Percentiles rank a stretch among this genome's conserved stretches.
These are phyloP conservation scores for Micrasema minimum DNA, from an alignment of 1,140 invertebrate genomes.

Conservation along the genomic window DNA sequence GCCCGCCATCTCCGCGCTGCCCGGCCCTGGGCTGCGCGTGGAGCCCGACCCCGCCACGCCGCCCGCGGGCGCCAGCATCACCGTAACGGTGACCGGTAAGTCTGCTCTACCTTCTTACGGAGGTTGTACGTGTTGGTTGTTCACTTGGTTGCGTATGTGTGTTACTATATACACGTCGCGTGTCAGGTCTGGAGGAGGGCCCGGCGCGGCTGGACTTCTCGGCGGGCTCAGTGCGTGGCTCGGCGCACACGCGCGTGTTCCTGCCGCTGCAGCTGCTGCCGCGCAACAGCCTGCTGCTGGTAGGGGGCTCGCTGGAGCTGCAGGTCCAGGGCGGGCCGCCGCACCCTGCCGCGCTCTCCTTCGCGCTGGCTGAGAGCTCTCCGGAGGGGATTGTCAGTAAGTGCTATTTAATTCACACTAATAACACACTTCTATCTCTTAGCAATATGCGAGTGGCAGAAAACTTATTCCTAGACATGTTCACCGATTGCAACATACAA, in stretches of 20 bases:
- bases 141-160: too few species aligned
- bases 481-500: too few species aligned
- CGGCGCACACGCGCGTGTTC: conserved; percentile 38
- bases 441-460: too few species aligned
- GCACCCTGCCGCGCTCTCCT: conserved; percentile 21
- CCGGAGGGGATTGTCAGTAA: conserved; percentile 20
- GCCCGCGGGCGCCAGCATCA: conserved; percentile 1
- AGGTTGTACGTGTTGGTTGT: not conserved
- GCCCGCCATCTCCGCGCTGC: conserved; percentile 14
- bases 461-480: too few species aligned
- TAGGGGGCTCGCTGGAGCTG: conserved; percentile 37
- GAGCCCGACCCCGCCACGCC: not conserved
- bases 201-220: conserved; percentile 40
- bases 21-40: conserved; percentile 35
- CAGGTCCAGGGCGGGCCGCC: conserved; percentile 43
- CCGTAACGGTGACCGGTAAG: conserved; percentile 42
- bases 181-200: conserved; percentile 44
- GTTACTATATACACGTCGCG: too few species aligned
- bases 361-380: conserved; percentile 4
- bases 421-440: too few species aligned
- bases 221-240: not conserved
- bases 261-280: conserved; percentile 43
- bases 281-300: conserved; percentile 35
- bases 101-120: not conserved
- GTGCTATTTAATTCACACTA: too few species aligned